Percentiles rank a stretch among this genome's conserved stretches.
Evolutionary conservation across 1,140 invertebrate genomes (phyloP).

Genomic region (Nephotettix cincticeps): DNA sequence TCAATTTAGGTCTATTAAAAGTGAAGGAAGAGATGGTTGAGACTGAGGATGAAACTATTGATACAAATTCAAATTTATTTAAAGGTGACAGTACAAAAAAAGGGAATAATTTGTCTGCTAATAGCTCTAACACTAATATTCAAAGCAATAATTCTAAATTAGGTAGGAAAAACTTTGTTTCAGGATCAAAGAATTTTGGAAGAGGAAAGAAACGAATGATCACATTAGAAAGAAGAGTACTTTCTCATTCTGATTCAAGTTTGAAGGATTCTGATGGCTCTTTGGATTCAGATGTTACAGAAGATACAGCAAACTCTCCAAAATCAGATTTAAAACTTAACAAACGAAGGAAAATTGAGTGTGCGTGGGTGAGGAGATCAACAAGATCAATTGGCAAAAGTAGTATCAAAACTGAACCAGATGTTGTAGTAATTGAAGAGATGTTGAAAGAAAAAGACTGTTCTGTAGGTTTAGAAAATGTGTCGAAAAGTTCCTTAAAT

Average conservation of each 20-base stretch:
- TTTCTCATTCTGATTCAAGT: neutral
- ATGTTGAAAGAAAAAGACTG: constrained; percentile 6
- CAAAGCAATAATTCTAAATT: neutral
- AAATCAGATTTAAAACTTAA: neutral
- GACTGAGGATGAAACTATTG: neutral
- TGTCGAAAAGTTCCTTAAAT: constrained; percentile 7
- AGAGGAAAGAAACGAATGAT: neutral
- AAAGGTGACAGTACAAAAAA: neutral
- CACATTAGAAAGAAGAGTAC: neutral
- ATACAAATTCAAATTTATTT: constrained; percentile 19
- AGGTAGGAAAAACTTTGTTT: neutral
- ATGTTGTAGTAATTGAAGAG: neutral
- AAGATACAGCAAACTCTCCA: neutral
- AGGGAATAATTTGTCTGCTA: neutral
- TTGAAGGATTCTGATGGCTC: neutral
- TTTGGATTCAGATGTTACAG: neutral
- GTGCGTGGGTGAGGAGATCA: constrained; percentile 12
- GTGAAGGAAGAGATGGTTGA: neutral
- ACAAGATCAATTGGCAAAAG: constrained; percentile 1
- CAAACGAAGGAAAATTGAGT: neutral
- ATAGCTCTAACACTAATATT: neutral
- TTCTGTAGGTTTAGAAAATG: neutral
- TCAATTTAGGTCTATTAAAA: neutral
- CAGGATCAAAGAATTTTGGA: neutral
- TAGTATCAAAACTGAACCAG: neutral